Conservation (phyloP, 2,888 invertebrate genomes). For the Abscondita cerata region DNA sequence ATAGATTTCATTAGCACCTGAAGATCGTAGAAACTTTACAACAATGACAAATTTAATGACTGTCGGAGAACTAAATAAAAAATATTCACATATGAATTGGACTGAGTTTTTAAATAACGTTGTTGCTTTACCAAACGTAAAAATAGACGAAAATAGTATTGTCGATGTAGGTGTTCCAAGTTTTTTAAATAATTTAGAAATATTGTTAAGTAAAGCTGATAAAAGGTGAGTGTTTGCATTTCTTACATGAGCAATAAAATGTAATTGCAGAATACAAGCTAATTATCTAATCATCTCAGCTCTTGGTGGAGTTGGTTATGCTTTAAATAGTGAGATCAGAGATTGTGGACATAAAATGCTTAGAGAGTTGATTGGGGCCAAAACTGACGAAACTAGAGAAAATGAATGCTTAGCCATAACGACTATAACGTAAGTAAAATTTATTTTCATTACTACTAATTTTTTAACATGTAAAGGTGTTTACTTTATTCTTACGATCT, state of each 20-base stretch:
- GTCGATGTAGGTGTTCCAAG: constrained; percentile 86
- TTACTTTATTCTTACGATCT: too few relatives aligned
- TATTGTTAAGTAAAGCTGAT: constrained; percentile 61
- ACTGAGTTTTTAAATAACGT: constrained; percentile 83
- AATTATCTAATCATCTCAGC: constrained; percentile 85
- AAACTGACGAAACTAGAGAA: constrained; percentile 81
- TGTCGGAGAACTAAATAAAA: constrained; percentile 73
- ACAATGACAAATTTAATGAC: constrained; percentile 91
- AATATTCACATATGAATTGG: constrained; percentile 82
- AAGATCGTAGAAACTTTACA: constrained; percentile 89
- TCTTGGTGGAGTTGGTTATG: constrained; percentile 50
- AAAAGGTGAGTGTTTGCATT: constrained; percentile 56
- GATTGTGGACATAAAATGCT: background rate
- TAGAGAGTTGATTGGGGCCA: constrained; percentile 3
- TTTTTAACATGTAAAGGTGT: too few relatives aligned
- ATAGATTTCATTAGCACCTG: constrained; percentile 84
- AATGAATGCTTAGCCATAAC: constrained; percentile 91
- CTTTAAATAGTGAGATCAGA: constrained; percentile 17
- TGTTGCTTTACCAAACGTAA: constrained; percentile 67
- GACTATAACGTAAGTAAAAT: too few relatives aligned
- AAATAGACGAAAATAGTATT: constrained; percentile 71
- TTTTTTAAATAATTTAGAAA: constrained; percentile 77
- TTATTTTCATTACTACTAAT: too few relatives aligned
- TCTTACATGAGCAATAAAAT: too few relatives aligned
- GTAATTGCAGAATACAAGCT: constrained; percentile 70